phyloP scores from a whole-genome alignment of 2,797 vertebrate species.

The Siniperca undulata region DNA sequence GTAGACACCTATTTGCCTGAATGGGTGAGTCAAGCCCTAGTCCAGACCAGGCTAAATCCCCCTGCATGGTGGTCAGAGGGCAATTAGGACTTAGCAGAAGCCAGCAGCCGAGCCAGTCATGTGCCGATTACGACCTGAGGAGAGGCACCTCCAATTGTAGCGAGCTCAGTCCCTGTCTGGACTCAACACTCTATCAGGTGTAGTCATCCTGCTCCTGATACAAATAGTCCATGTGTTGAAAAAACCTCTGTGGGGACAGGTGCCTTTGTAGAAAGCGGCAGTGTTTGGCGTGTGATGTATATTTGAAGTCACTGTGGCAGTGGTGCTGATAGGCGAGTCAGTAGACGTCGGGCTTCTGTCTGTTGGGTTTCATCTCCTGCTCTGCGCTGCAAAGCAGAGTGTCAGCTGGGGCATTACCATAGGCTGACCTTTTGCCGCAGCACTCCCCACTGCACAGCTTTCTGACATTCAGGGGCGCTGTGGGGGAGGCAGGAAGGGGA shows the following conservation, averaged over 20 bases:
- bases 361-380: conserved; percentile 74
- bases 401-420: conserved; percentile 84
- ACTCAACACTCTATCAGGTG: conserved; percentile 54
- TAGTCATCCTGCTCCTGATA: conserved; percentile 49
- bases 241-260: conserved; percentile 46
- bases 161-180: conserved; percentile 29
- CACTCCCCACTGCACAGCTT: conserved; percentile 78
- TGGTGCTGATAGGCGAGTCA: conserved; percentile 66
- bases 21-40: conserved; percentile 19
- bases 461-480: conserved; percentile 82
- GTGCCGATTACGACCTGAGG: conserved; percentile 24
- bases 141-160: conserved; percentile 36
- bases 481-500: conserved; percentile 73
- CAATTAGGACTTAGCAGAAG: conserved; percentile 42
- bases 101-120: conserved; percentile 26
- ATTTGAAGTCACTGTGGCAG: conserved; percentile 72
- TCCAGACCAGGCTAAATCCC: conserved; percentile 36
- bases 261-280: conserved; percentile 54
- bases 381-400: conserved; percentile 70
- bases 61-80: conserved; percentile 31
- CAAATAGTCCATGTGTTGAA: conserved; percentile 49
- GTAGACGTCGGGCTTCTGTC: conserved; percentile 73
- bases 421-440: conserved; percentile 83
- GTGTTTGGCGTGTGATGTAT: conserved; percentile 66
- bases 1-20: conserved; percentile 49